These are phyloP conservation scores for Crossaster papposus DNA, from an alignment of 53 echinoderm and acorn worm genomes.

Conservation along the genomic window DNA sequence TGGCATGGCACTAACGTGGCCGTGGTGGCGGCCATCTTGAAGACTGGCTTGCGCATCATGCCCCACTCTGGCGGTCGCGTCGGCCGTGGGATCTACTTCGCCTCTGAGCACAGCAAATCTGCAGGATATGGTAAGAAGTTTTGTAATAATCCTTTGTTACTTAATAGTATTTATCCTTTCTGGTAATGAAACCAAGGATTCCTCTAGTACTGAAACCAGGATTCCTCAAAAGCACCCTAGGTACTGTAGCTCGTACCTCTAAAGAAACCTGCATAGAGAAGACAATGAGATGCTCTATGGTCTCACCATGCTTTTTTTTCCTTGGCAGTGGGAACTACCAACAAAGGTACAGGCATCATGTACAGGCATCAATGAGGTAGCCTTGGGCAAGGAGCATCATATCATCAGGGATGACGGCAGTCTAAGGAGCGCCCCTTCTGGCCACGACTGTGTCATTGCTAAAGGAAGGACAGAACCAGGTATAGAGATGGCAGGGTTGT, in stretches of 20 bases:
- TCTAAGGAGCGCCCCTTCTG: slow-evolving; percentile 69
- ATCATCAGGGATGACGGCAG: slow-evolving; percentile 68
- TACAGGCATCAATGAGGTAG: slow-evolving; percentile 94
- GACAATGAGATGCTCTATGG: no score
- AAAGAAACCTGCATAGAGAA: no score
- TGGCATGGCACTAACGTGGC: slow-evolving; percentile 99
- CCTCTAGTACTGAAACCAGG: no score
- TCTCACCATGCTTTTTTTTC: not conserved
- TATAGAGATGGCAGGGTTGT: slow-evolving; percentile 13
- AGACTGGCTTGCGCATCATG: slow-evolving; percentile 94
- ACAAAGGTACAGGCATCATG: slow-evolving; percentile 82
- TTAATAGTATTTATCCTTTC: not conserved
- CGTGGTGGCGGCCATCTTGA: slow-evolving; percentile 95
- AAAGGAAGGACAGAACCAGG: slow-evolving; percentile 93
- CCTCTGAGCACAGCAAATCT: slow-evolving; percentile 89
- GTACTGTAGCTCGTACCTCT: no score
- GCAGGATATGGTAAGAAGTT: slow-evolving; percentile 81
- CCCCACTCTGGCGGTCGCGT: slow-evolving; percentile 96
- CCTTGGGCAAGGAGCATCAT: slow-evolving; percentile 78
- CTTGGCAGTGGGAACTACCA: slow-evolving; percentile 68
- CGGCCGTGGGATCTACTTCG: slow-evolving; percentile 89
- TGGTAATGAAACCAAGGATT: no score
- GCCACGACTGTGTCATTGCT: slow-evolving; percentile 81
- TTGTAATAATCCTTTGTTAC: no score
- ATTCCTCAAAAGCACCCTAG: no score